Conservation (phyloP, 1,140 invertebrate species). For the Trachelipus rathkii region DNA sequence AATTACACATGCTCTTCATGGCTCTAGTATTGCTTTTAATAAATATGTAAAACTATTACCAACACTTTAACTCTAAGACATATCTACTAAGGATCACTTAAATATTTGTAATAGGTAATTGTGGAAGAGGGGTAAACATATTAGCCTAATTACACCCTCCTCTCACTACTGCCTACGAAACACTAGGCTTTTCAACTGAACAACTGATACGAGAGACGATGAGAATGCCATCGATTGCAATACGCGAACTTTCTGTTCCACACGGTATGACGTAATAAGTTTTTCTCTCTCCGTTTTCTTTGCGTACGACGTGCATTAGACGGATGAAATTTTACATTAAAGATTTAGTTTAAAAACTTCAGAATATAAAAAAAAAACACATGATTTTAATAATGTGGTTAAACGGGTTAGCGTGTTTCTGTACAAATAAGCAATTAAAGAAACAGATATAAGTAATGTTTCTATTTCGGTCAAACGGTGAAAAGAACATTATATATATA, state of each 20-base stretch:
- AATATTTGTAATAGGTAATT: conserved; percentile 3
- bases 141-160: not conserved
- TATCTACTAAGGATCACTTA: conserved; percentile 7
- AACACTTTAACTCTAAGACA: not conserved
- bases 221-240: not conserved
- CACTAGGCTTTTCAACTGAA: conserved; percentile 1
- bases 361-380: not conserved
- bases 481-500: not conserved
- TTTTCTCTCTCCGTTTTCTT: conserved; percentile 1
- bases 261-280: not conserved
- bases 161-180: not conserved
- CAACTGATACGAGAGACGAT: no score
- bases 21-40: not conserved
- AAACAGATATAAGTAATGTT: not conserved
- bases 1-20: not conserved
- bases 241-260: not conserved
- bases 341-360: not conserved
- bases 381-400: not conserved
- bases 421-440: not conserved
- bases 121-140: not conserved
- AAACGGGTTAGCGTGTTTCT: not conserved
- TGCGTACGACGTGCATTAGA: no score
- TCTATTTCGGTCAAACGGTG: not conserved
- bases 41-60: not conserved
- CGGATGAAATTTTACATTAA: no score